Evolutionary conservation across 2,113 vertebrate species (phyloP).

Genomic region (Vombatus ursinus): DNA sequence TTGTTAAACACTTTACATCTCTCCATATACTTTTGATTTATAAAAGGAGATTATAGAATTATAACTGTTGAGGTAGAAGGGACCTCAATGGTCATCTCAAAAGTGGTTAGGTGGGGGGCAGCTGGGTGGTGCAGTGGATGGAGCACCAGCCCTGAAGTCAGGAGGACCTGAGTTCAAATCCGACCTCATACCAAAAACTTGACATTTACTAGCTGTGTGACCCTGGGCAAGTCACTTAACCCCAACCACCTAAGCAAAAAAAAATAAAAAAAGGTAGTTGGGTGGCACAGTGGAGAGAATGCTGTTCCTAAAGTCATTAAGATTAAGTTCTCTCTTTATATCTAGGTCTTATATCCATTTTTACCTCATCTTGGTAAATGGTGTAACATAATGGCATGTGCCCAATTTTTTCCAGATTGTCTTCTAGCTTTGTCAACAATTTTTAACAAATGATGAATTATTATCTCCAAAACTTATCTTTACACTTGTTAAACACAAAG

Average conservation of each 20-base stretch:
- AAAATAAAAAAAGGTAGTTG: too few relatives aligned
- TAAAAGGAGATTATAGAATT: background rate
- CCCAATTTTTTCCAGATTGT: background rate
- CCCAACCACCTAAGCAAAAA: too few relatives aligned
- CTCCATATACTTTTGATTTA: background rate
- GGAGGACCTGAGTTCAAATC: too few relatives aligned
- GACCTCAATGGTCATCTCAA: background rate
- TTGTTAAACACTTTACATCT: background rate
- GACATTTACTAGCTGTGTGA: too few relatives aligned
- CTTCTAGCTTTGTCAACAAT: background rate
- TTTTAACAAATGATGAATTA: background rate
- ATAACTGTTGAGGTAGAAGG: background rate
- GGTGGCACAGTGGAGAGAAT: too few relatives aligned
- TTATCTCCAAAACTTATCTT: background rate
- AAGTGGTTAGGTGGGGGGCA: background rate
- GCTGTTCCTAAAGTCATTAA: background rate
- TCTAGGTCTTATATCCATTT: background rate
- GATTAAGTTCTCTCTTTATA: background rate
- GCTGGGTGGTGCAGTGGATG: too few relatives aligned
- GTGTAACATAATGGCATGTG: background rate
- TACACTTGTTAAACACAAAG: background rate
- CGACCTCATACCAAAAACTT: too few relatives aligned
- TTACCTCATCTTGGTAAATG: background rate
- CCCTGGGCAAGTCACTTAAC: too few relatives aligned
- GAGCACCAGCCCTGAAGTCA: too few relatives aligned